Evolutionary conservation across 2,797 vertebrate genomes (phyloP).

Genomic region (Antennarius maculatus): DNA sequence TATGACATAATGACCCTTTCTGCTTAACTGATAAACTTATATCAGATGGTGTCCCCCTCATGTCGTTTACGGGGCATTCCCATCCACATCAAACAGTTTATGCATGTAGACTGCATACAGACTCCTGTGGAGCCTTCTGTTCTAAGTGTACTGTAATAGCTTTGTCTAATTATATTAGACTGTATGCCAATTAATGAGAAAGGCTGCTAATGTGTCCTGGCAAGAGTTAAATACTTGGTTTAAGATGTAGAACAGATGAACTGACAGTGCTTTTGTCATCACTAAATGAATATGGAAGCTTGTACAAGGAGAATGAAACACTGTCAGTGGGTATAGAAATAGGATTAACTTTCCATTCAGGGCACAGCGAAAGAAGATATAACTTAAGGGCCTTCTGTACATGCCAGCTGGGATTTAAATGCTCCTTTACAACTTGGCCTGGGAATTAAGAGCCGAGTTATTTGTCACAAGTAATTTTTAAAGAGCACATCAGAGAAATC

Average conservation of each 20-base stretch:
- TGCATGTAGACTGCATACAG: background rate
- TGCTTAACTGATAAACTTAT: slow-evolving; percentile 9
- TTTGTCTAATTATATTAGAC: slow-evolving; percentile 31
- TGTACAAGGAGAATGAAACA: background rate
- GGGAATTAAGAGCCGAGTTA: background rate
- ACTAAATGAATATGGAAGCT: too few relatives aligned
- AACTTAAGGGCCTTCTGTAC: background rate
- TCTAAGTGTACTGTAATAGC: background rate
- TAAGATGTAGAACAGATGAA: background rate
- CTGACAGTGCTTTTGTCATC: background rate
- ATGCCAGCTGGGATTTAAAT: slow-evolving; percentile 6
- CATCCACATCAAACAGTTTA: slow-evolving; percentile 6
- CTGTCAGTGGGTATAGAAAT: background rate
- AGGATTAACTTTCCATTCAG: background rate
- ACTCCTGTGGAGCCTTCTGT: slow-evolving; percentile 3
- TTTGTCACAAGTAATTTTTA: background rate
- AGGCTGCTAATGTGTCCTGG: slow-evolving; percentile 1
- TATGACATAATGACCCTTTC: background rate
- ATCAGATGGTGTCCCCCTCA: background rate
- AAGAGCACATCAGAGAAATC: background rate
- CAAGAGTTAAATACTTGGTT: background rate
- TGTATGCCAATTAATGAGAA: slow-evolving; percentile 11
- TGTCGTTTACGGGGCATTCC: background rate
- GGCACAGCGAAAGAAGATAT: background rate
- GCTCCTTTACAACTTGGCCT: slow-evolving; percentile 13